phyloP scores from a whole-genome alignment of 2,113 vertebrate species.

The Xenopus laevis region DNA sequence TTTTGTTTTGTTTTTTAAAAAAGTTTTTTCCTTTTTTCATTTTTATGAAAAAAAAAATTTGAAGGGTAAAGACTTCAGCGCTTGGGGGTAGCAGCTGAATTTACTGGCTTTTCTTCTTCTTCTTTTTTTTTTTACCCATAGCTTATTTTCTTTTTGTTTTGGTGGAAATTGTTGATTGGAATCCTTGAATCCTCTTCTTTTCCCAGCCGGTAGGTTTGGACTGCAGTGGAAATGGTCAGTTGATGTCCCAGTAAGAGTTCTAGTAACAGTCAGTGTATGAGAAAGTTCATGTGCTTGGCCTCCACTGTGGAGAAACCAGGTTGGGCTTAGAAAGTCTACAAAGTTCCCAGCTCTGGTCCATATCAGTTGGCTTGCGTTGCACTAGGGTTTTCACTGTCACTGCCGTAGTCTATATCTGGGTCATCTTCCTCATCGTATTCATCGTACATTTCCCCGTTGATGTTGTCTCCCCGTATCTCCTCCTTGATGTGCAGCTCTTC shows the following conservation, averaged over 20 bases:
- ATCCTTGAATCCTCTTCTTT: conserved; percentile 50
- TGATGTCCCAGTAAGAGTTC: conserved; percentile 79
- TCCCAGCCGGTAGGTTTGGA: conserved; percentile 58
- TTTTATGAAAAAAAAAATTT: conserved; percentile 83
- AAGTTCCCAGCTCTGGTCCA: conserved; percentile 51
- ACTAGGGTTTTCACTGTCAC: conserved; percentile 92
- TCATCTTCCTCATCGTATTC: conserved; percentile 96
- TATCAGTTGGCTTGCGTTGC: conserved; percentile 81
- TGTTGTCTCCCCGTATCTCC: conserved; percentile 83
- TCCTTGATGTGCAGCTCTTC: conserved; percentile 88
- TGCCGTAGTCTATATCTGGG: conserved; percentile 82
- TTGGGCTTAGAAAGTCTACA: conserved; percentile 66
- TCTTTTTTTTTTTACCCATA: conserved; percentile 64
- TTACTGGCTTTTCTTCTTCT: conserved; percentile 72
- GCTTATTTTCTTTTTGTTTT: conserved; percentile 74
- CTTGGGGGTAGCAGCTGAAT: conserved; percentile 78
- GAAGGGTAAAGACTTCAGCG: conserved; percentile 83
- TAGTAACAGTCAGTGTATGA: conserved; percentile 97
- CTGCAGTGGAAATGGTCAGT: conserved; percentile 76
- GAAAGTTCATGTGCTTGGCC: conserved; percentile 91
- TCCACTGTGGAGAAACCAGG: conserved; percentile 77
- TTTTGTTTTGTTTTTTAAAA: conserved; percentile 57
- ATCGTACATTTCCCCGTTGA: conserved; percentile 90
- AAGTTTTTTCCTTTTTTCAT: neutral
- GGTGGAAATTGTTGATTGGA: conserved; percentile 58